These are phyloP conservation scores for Drosophila mercatorum DNA, from an alignment of 2,888 invertebrate species.

Conservation along the genomic window DNA sequence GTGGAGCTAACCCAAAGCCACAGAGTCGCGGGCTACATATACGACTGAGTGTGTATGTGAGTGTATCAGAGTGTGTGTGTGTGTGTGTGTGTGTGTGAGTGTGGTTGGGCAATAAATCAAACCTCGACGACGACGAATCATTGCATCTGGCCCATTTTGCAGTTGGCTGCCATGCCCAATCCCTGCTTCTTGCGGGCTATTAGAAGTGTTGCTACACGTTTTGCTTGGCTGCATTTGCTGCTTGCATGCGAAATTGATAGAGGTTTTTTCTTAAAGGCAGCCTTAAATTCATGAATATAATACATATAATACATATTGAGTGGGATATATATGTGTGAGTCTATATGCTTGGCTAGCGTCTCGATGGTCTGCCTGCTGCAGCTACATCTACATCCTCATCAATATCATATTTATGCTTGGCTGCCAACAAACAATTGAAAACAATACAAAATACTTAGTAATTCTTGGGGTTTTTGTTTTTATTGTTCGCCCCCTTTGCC, in stretches of 20 bases:
- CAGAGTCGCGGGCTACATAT: constrained; percentile 34
- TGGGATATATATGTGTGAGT: background rate
- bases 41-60: constrained; percentile 15
- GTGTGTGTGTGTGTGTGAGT: constrained; percentile 20
- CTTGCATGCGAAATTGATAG: constrained; percentile 48
- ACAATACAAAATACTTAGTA: constrained; percentile 79
- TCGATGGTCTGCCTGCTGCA: constrained; percentile 33
- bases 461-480: constrained; percentile 67
- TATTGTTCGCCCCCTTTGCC: constrained; percentile 25
- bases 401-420: constrained; percentile 78
- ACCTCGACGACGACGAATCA: constrained; percentile 47
- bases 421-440: constrained; percentile 81
- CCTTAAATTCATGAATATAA: constrained; percentile 34
- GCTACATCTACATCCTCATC: constrained; percentile 53
- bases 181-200: constrained; percentile 34
- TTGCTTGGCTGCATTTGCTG: constrained; percentile 50
- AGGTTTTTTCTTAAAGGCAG: constrained; percentile 28
- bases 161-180: constrained; percentile 10
- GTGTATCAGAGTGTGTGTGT: constrained; percentile 22
- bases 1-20: constrained; percentile 51
- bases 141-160: constrained; percentile 32
- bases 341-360: constrained; percentile 12
- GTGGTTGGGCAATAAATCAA: constrained; percentile 56
- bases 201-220: constrained; percentile 57
- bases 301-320: constrained; percentile 4